phyloP scores from a whole-genome alignment of 2,888 invertebrate genomes.

The Agonopterix arenella region DNA sequence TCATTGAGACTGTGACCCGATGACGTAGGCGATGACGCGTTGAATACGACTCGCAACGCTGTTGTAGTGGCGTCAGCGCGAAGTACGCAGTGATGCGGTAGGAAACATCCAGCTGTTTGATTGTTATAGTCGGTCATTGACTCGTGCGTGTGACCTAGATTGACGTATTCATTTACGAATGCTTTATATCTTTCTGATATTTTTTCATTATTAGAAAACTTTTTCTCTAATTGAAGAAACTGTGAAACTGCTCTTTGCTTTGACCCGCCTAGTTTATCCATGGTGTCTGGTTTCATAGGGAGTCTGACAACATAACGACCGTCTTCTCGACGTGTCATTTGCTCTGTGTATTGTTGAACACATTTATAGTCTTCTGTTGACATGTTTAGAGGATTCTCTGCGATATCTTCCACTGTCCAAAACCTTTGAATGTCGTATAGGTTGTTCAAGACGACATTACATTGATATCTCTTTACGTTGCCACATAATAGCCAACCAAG shows the following conservation, averaged over 20 bases:
- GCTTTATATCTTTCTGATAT: conserved; percentile 12
- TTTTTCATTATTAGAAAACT: conserved; percentile 7
- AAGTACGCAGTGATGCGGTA: not conserved
- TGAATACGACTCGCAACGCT: not conserved
- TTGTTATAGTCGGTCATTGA: not conserved
- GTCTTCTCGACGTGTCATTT: not conserved
- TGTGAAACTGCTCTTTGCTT: conserved; percentile 7
- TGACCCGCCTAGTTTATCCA: conserved; percentile 4
- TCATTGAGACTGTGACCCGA: not conserved
- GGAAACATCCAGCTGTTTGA: not conserved
- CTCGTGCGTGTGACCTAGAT: conserved; percentile 11
- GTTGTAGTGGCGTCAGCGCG: not conserved
- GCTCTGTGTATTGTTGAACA: not conserved
- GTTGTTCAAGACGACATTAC: not conserved
- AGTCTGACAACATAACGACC: too few species aligned
- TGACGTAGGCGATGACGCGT: not conserved
- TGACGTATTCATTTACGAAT: conserved; percentile 15
- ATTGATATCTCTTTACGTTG: not conserved
- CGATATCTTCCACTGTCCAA: conserved; percentile 7
- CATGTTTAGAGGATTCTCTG: not conserved
- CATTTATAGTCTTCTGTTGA: conserved; percentile 2
- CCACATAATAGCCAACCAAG: conserved; percentile 3
- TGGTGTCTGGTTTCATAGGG: conserved; percentile 3
- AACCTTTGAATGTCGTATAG: not conserved
- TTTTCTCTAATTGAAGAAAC: conserved; percentile 9